These are phyloP conservation scores for Dendrolimus punctatus DNA, from an alignment of 1,140 invertebrate species.

Conservation along the genomic window DNA sequence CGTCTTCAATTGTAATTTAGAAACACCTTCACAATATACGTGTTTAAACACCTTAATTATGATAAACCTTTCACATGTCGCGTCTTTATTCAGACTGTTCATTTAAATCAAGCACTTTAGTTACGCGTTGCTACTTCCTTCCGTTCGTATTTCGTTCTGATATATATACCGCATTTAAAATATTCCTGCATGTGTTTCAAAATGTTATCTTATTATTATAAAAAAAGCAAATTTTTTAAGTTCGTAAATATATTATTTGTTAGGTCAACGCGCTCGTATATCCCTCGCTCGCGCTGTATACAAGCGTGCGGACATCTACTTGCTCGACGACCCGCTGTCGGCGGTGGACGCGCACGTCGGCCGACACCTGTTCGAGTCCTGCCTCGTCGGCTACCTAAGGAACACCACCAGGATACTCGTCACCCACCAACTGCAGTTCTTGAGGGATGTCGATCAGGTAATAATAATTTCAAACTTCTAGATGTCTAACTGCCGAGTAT, in stretches of 20 bases:
- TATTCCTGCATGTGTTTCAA: no score
- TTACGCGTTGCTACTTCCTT: no score
- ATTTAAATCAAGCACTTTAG: no score
- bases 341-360: conserved; percentile 84
- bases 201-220: no score
- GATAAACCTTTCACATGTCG: no score
- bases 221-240: no score
- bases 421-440: conserved; percentile 91
- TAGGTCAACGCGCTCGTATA: conserved; percentile 89
- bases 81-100: no score
- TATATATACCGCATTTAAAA: no score
- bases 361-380: conserved; percentile 80
- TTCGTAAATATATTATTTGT: not conserved
- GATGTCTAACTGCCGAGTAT: not conserved
- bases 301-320: conserved; percentile 85
- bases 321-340: conserved; percentile 88
- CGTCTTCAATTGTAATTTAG: no score
- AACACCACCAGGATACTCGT: conserved; percentile 84
- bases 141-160: no score
- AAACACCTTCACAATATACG: no score
- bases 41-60: no score
- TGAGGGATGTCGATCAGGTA: conserved; percentile 82
- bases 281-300: conserved; percentile 90
- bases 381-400: conserved; percentile 78
- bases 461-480: conserved; percentile 1